These are phyloP conservation scores for Lepidochitona cinerea DNA, from an alignment of 2,888 invertebrate species.

Conservation along the genomic window DNA sequence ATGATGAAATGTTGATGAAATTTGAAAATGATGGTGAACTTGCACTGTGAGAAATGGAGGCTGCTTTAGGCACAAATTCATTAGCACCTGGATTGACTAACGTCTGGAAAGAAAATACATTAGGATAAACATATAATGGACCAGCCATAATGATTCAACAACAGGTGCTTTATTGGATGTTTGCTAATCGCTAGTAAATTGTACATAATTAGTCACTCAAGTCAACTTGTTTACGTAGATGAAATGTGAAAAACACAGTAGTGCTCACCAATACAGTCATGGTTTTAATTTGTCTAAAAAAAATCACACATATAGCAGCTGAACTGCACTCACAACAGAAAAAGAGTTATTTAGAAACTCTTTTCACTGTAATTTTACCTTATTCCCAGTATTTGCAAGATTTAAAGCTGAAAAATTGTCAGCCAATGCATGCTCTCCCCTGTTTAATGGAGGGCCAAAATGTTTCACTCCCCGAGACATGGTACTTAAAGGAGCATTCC, in stretches of 20 bases:
- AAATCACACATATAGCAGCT: too few relatives aligned
- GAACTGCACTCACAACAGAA: too few relatives aligned
- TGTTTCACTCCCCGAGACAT: slow-evolving; percentile 33
- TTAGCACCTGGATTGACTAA: slow-evolving; percentile 27
- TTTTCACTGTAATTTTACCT: too few relatives aligned
- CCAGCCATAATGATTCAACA: too few relatives aligned
- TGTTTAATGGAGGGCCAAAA: slow-evolving; percentile 28
- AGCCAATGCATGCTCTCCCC: slow-evolving; percentile 38
- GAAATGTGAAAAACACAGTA: too few relatives aligned
- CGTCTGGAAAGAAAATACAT: slow-evolving; percentile 3
- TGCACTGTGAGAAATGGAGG: slow-evolving; percentile 54
- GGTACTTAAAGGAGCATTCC: slow-evolving; percentile 19
- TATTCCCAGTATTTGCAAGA: slow-evolving; percentile 40
- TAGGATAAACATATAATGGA: neutral
- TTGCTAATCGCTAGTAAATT: too few relatives aligned
- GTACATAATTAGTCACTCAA: too few relatives aligned
- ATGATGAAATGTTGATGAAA: slow-evolving; percentile 5
- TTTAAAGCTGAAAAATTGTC: slow-evolving; percentile 61
- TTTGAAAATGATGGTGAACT: slow-evolving; percentile 62
- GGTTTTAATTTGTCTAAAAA: too few relatives aligned
- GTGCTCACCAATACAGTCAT: too few relatives aligned
- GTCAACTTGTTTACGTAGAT: too few relatives aligned
- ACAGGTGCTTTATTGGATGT: too few relatives aligned
- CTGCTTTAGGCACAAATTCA: slow-evolving; percentile 51
- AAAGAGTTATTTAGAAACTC: too few relatives aligned